phyloP scores from a whole-genome alignment of 2,888 invertebrate species.

The Arge pagana region DNA sequence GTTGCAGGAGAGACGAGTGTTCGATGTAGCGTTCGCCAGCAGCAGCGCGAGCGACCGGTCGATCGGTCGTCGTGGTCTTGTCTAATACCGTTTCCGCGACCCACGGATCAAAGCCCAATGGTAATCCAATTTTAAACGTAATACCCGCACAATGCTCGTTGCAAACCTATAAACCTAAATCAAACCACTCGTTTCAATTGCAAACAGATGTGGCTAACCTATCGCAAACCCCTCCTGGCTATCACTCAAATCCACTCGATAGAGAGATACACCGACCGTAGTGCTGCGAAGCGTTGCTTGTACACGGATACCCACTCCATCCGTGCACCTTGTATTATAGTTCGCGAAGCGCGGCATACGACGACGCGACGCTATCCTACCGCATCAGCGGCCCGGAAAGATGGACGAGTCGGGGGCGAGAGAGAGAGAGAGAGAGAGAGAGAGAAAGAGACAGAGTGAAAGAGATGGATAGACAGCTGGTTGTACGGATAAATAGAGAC shows the following conservation, averaged over 20 bases:
- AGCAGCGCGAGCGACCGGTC: neutral
- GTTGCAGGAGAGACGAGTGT: neutral
- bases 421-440: no score
- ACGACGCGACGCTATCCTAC: conserved; percentile 33
- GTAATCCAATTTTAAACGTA: conserved; percentile 22
- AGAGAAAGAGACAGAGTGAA: no score
- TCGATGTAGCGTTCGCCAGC: neutral
- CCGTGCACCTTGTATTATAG: neutral
- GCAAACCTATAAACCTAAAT: conserved; percentile 42
- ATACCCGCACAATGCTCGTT: conserved; percentile 20
- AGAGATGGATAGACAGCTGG: no score
- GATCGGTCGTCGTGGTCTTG: neutral
- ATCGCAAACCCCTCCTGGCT: conserved; percentile 33
- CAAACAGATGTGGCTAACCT: conserved; percentile 51
- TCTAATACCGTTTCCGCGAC: no score
- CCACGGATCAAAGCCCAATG: conserved; percentile 17
- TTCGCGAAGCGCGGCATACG: conserved; percentile 15
- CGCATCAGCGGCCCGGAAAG: conserved; percentile 28
- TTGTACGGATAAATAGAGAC: no score
- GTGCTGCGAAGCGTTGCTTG: neutral
- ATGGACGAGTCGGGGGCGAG: no score
- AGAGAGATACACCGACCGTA: conserved; percentile 36
- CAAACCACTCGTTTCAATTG: conserved; percentile 52
- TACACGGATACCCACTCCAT: neutral
- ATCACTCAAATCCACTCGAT: conserved; percentile 50